These are phyloP conservation scores for Atethmia centrago DNA, from an alignment of 2,888 invertebrate genomes.

Conservation along the genomic window DNA sequence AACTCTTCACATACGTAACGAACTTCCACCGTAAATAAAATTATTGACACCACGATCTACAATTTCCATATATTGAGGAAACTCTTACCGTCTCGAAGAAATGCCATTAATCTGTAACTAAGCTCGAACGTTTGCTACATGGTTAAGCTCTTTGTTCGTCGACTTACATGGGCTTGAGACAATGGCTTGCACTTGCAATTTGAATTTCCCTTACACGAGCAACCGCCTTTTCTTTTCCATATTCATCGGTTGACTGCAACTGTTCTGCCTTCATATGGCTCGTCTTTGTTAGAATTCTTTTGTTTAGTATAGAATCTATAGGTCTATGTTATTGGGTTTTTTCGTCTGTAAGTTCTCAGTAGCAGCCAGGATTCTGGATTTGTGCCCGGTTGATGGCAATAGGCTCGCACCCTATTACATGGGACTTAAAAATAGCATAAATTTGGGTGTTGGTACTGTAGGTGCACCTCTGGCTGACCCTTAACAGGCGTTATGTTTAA, in stretches of 20 bases:
- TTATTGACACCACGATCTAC: slow-evolving; percentile 50
- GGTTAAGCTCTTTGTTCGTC: slow-evolving; percentile 78
- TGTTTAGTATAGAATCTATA: slow-evolving; percentile 6
- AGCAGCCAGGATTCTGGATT: too few relatives aligned
- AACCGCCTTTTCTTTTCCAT: slow-evolving; percentile 76
- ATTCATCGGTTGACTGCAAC: slow-evolving; percentile 74
- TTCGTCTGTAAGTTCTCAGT: too few relatives aligned
- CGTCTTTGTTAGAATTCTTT: slow-evolving; percentile 33
- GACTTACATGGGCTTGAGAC: slow-evolving; percentile 76
- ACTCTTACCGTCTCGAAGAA: slow-evolving; percentile 64
- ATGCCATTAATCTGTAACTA: slow-evolving; percentile 77
- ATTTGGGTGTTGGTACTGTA: too few relatives aligned
- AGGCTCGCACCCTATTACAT: too few relatives aligned
- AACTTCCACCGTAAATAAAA: slow-evolving; percentile 50
- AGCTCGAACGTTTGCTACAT: slow-evolving; percentile 76
- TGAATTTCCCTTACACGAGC: slow-evolving; percentile 77
- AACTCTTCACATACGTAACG: slow-evolving; percentile 23
- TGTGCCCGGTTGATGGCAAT: too few relatives aligned
- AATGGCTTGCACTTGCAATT: slow-evolving; percentile 81
- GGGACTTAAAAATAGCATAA: too few relatives aligned
- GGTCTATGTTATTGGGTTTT: too few relatives aligned
- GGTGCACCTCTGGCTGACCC: too few relatives aligned
- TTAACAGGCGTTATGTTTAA: too few relatives aligned
- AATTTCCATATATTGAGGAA: slow-evolving; percentile 60
- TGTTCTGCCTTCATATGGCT: slow-evolving; percentile 41